These are phyloP conservation scores for Oreocharis arfaki DNA, from an alignment of 2,113 vertebrate species.

Conservation along the genomic window DNA sequence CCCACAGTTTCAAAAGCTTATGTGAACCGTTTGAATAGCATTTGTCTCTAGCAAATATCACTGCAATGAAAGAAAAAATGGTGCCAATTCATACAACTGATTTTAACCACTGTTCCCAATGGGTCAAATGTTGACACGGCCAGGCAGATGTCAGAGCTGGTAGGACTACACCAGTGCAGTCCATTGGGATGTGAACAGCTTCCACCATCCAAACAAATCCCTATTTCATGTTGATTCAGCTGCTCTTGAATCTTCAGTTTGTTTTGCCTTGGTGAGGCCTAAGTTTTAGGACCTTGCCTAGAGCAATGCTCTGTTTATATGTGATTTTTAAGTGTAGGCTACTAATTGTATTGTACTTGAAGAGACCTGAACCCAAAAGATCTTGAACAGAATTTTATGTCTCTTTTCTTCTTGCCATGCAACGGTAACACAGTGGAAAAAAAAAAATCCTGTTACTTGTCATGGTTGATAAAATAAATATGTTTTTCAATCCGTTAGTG, in stretches of 20 bases:
- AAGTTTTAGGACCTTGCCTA: neutral
- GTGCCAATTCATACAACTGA: neutral
- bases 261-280: neutral
- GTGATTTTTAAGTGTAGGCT: neutral
- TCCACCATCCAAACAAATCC: neutral
- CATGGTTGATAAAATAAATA: slow-evolving; percentile 28
- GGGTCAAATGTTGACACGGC: neutral
- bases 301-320: neutral
- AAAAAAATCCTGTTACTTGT: neutral
- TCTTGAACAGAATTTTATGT: neutral
- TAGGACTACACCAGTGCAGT: neutral
- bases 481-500: neutral
- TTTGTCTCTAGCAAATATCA: neutral
- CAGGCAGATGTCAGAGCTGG: neutral
- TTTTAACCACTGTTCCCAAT: neutral
- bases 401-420: neutral
- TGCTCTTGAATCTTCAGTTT: neutral
- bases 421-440: neutral
- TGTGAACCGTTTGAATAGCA: neutral
- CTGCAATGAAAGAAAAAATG: neutral
- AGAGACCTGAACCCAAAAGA: neutral
- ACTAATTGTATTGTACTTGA: neutral
- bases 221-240: neutral
- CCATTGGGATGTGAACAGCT: neutral
- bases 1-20: neutral